Percentiles rank a stretch among this genome's conserved stretches.
Conservation (phyloP, 1,140 invertebrate genomes). For the Cardiocondyla obscurior region DNA sequence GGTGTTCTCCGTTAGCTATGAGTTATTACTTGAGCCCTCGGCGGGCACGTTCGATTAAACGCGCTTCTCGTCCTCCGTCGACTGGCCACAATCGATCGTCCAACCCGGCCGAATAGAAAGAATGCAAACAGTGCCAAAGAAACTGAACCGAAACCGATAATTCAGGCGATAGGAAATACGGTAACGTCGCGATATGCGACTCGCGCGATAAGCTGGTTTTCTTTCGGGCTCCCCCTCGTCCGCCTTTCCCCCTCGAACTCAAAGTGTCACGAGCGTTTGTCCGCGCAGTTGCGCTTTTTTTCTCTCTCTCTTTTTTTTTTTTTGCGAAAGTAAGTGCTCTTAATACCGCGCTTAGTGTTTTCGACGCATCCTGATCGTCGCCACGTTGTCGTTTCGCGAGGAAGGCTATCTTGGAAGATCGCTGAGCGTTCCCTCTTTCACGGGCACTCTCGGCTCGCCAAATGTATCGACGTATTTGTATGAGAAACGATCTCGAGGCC, state of each 20-base stretch:
- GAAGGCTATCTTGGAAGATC: neutral
- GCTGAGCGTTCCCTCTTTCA: too few relatives aligned
- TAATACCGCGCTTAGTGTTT: conserved; percentile 60
- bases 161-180: neutral
- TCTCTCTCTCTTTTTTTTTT: too few relatives aligned
- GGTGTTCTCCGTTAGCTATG: conserved; percentile 38
- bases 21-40: neutral
- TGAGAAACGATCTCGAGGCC: too few relatives aligned
- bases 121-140: conserved; percentile 56
- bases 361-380: conserved; percentile 9
- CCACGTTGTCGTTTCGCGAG: conserved; percentile 41
- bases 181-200: conserved; percentile 27
- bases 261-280: conserved; percentile 2
- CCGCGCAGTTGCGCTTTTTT: conserved; percentile 36
- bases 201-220: conserved; percentile 25
- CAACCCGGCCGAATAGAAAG: conserved; percentile 15
- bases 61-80: conserved; percentile 20
- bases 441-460: too few relatives aligned
- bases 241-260: neutral
- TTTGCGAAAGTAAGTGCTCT: conserved; percentile 64
- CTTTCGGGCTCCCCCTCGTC: conserved; percentile 40
- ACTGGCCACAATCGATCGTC: conserved; percentile 23
- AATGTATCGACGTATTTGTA: too few relatives aligned
- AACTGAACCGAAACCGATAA: conserved; percentile 45
- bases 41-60: conserved; percentile 29